phyloP scores from a whole-genome alignment of 2,888 invertebrate genomes.

The Odontocolon sp. region DNA sequence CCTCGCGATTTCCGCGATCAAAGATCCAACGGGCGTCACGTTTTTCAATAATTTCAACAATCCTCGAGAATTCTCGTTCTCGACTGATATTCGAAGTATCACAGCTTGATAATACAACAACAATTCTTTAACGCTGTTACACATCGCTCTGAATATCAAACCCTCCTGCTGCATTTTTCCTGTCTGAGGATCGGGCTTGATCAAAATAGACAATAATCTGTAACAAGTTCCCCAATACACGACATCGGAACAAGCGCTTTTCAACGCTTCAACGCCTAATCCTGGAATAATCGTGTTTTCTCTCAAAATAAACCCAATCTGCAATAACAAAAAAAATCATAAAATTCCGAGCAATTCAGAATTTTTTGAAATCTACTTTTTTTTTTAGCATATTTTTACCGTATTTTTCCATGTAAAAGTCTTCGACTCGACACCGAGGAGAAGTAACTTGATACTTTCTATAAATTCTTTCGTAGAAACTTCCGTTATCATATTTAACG shows the following conservation, averaged over 20 bases:
- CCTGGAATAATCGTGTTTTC: conserved; percentile 69
- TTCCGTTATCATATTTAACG: conserved; percentile 62
- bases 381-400: conserved; percentile 58
- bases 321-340: conserved; percentile 18
- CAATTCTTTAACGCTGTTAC: conserved; percentile 75
- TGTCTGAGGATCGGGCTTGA: conserved; percentile 65
- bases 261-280: conserved; percentile 68
- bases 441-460: conserved; percentile 71
- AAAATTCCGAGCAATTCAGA: too few species aligned
- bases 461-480: conserved; percentile 70
- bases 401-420: conserved; percentile 69
- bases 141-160: conserved; percentile 77
- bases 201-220: conserved; percentile 69
- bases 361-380: neutral
- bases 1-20: conserved; percentile 73
- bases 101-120: conserved; percentile 75
- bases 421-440: conserved; percentile 76
- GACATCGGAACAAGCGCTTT: conserved; percentile 67
- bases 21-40: conserved; percentile 70
- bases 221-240: conserved; percentile 77
- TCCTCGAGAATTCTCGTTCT: conserved; percentile 58
- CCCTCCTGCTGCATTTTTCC: conserved; percentile 72
- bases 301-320: conserved; percentile 71
- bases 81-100: conserved; percentile 69
- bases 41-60: conserved; percentile 68